Evolutionary conservation across 2,113 vertebrate species (phyloP), one percentile per base, ranked within the genome.

Genomic region (Boulengeromyrus knoepffleri): DNA sequence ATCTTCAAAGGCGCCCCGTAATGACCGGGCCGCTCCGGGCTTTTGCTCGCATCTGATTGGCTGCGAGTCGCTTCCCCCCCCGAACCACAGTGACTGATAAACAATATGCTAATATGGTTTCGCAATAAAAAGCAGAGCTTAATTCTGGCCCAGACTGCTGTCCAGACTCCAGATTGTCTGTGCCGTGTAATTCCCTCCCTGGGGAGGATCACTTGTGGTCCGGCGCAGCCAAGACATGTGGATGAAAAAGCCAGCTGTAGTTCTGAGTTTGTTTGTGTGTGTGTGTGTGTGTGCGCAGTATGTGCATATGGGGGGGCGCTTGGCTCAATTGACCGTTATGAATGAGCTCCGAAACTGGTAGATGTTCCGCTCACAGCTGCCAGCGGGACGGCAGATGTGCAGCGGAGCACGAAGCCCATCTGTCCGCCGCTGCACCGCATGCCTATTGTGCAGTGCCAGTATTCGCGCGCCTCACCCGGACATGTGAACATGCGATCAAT

Each of bases 261-360:
- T 85, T 45, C 83, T 85, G 21, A 27, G 21, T 24, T 21, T 13
- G 84, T 39, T 7, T 19, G 70, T 27, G 24, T 66, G 70, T n/a
- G n/a, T 10, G 42, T 45, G 2, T 5, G 84, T 42, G 66, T 9
- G 8, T 1, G 70, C 15, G 46, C 19, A 49, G 42, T 1, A 19
- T 46, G 70, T 66, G 58, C 8, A 8, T 58, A 58, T 58, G 19
- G 53, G 53, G n/a, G 70, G 36, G 70, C 31, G 8, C 19, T 24
- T 86, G 84, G 84, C 84, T 27, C 47, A 86, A 86, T 50, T 86
- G 84, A 86, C 46, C 45, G n/a, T 86, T 49, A 49, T 86, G 84
- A 50, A 86, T 86, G n/a, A 86, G 84, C 47, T 86, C n/a, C 46
- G 45, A 47, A 86, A 13, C 24, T 86, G 31, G 15, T 80, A 19